A percentile compares a stretch with the other conserved stretches of the same genome.
Conservation (phyloP, 2,797 vertebrate species). For the Argyrosomus regius region DNA sequence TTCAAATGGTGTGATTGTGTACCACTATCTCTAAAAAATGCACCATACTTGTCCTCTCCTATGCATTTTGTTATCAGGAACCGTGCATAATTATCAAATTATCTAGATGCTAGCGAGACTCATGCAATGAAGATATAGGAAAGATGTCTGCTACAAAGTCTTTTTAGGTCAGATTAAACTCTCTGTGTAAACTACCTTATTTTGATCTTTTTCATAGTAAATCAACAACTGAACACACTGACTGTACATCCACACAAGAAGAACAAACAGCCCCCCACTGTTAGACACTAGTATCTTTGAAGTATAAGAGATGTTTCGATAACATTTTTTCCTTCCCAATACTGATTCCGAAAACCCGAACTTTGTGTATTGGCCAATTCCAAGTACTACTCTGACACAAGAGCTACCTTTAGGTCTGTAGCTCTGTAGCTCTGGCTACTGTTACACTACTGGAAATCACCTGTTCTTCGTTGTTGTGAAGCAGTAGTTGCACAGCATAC, state of each 20-base stretch:
- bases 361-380: no score
- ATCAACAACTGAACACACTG: slow-evolving; percentile 1
- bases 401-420: no score
- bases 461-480: no score
- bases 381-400: no score
- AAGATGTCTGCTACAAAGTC: slow-evolving; percentile 8
- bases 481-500: no score
- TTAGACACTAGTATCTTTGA: neutral
- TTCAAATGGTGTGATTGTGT: slow-evolving; percentile 60
- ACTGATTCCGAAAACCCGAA: no score
- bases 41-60: slow-evolving; percentile 1
- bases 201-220: neutral
- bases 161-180: neutral
- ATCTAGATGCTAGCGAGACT: slow-evolving; percentile 9
- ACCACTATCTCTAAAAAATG: slow-evolving; percentile 28
- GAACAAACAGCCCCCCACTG: neutral
- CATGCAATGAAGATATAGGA: neutral
- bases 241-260: neutral
- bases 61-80: slow-evolving; percentile 34
- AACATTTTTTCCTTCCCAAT: no score
- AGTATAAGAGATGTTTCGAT: no score
- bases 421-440: no score
- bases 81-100: slow-evolving; percentile 38
- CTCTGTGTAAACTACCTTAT: neutral
- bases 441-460: no score